Evolutionary conservation across 2,797 vertebrate genomes (phyloP).

Genomic region (Xerus rutilus): DNA sequence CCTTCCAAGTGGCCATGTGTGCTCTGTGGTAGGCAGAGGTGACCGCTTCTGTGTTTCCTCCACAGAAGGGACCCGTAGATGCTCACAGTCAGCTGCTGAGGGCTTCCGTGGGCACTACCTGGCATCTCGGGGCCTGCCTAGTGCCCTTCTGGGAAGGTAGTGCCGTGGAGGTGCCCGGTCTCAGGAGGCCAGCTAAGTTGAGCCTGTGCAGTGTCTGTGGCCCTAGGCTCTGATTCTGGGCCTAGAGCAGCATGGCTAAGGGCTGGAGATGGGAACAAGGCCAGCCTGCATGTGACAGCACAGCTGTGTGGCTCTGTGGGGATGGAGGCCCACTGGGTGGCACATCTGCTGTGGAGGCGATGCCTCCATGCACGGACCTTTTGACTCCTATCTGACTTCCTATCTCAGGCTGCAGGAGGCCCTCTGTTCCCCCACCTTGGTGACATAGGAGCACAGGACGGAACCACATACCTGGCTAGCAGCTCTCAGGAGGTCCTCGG

Average conservation of each 20-base stretch:
- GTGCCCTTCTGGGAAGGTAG: neutral
- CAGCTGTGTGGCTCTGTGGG: neutral
- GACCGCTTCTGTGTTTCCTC: neutral
- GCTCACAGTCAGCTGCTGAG: neutral
- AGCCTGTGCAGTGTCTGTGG: neutral
- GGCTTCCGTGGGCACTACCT: neutral
- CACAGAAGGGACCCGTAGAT: neutral
- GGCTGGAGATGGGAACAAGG: neutral
- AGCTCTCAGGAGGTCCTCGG: no score
- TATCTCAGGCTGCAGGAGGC: neutral
- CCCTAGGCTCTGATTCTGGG: neutral
- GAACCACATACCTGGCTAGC: neutral
- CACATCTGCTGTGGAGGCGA: neutral
- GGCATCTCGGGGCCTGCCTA: neutral
- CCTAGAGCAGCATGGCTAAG: neutral
- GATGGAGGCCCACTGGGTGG: fast-evolving
- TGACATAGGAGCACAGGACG: neutral
- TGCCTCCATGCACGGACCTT: fast-evolving
- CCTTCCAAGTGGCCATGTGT: neutral
- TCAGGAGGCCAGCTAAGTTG: neutral
- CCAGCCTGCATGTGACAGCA: fast-evolving
- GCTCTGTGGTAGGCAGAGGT: neutral
- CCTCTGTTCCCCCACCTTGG: neutral
- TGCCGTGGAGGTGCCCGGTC: neutral
- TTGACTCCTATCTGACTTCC: neutral